Conservation (phyloP, 2,113 vertebrate genomes). For the Coptodon rendalli region DNA sequence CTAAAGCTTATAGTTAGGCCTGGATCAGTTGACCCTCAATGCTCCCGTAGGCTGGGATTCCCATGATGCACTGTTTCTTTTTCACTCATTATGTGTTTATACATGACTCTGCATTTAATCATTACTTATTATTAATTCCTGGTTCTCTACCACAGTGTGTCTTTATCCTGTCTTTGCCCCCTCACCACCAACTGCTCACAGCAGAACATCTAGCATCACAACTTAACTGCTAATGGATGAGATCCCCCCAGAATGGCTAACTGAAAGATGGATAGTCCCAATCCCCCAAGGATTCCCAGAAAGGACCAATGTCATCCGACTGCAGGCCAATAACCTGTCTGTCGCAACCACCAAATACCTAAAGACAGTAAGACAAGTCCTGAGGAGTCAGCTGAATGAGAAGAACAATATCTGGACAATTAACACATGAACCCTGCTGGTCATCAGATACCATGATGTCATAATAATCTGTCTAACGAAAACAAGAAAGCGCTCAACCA, state of each 20-base stretch:
- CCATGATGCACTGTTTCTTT: not conserved
- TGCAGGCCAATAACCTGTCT: not conserved
- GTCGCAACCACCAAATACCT: not conserved
- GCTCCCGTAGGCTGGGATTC: not conserved
- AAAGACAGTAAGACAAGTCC: not conserved
- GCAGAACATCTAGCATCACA: not conserved
- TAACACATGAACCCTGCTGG: not conserved
- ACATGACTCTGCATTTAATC: not conserved
- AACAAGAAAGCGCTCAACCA: not conserved
- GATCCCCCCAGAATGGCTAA: not conserved
- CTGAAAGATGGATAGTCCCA: not conserved
- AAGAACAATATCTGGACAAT: not conserved
- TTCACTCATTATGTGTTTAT: not conserved
- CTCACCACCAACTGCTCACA: not conserved
- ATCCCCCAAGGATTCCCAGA: not conserved
- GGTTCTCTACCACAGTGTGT: not conserved
- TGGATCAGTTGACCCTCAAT: not conserved
- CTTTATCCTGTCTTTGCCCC: not conserved
- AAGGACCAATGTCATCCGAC: rapidly evolving
- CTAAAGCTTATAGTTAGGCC: not conserved
- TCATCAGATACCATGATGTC: not conserved
- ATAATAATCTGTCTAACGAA: not conserved
- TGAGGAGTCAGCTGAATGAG: not conserved
- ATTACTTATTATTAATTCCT: not conserved
- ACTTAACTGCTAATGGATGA: not conserved